These are phyloP conservation scores for Malacosoma neustria DNA, from an alignment of 2,888 invertebrate genomes.

Conservation along the genomic window DNA sequence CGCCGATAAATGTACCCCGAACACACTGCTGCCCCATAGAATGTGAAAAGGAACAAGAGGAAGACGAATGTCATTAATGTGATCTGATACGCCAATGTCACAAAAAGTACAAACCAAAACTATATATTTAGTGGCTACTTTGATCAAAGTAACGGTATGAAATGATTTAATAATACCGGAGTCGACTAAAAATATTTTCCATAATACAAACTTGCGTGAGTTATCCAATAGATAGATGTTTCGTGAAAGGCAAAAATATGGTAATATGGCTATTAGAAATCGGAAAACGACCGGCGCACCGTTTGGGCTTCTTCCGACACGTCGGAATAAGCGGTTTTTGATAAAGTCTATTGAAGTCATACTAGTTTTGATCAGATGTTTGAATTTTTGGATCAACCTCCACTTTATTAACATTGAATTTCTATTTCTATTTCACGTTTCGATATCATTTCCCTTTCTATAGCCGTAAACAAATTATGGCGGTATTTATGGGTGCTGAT, in stretches of 20 bases:
- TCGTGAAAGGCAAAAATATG: constrained; percentile 64
- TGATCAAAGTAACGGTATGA: not conserved
- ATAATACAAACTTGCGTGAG: constrained; percentile 27
- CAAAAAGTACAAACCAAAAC: not conserved
- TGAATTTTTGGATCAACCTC: constrained; percentile 15
- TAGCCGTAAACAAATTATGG: too few species aligned
- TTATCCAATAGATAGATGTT: constrained; percentile 41
- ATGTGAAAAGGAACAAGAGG: too few species aligned
- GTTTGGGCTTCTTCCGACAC: constrained; percentile 25
- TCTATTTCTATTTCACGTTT: constrained; percentile 19
- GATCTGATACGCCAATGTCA: not conserved
- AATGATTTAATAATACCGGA: not conserved
- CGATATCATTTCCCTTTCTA: constrained; percentile 10
- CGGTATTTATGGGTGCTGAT: too few species aligned
- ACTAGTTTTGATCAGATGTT: constrained; percentile 19
- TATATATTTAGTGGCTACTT: not conserved
- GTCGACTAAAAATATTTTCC: not conserved
- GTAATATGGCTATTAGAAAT: constrained; percentile 62
- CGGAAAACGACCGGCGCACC: constrained; percentile 38
- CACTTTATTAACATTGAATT: constrained; percentile 11
- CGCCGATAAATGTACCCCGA: too few species aligned
- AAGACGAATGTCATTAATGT: too few species aligned
- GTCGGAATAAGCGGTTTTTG: constrained; percentile 27
- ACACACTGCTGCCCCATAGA: too few species aligned
- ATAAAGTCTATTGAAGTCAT: constrained; percentile 13